Evolutionary conservation across 2,797 vertebrate species (phyloP), one percentile per base, ranked within the genome.

Genomic region (Helicolenus hilgendorfi): DNA sequence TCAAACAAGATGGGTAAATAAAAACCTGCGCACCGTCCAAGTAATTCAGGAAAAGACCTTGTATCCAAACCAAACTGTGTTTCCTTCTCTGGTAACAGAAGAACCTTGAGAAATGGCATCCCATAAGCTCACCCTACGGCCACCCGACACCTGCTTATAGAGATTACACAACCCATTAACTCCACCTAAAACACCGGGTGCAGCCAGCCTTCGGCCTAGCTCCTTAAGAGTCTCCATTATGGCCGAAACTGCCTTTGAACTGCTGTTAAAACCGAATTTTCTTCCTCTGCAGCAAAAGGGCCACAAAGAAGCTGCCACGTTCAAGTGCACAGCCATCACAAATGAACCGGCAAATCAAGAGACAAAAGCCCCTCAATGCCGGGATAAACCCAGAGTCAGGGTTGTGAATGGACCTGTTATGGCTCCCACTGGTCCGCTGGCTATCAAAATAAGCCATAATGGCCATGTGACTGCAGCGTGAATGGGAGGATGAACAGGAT

Each of bases 151-250:
- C 92, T 92, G 84, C 90, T 94, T 90, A 90, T 71, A 84, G 84
- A 95, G 94, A 94, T 95, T 95, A 93, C 92, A 96, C 92, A 91
- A 96, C 38, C 91, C 92, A 94, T 95, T 93, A 95, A 91, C 94
- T 92, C 88, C 77, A 81, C 71, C 90, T 95, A 88, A 91, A 95
- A 94, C 90, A 92, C 41, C 65, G 80, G 88, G 82, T 82, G 75
- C 89, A 81, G 79, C 70, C 91, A 86, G 89, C 87, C 80, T 86
- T 89, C 86, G 72, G 78, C 81, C 55, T 18, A 82, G 82, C 83
- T 90, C 83, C 85, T 82, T 86, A 65, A 78, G 77, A 89, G 88
- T 88, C 90, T 86, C 91, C 83, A 89, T 95, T 94, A 95, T 70
- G 62, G 78, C 80, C 88, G 59, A 94, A 94, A 89, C 72, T 82